Evolutionary conservation across 2,113 vertebrate genomes (phyloP).

Genomic region (Cervus canadensis): DNA sequence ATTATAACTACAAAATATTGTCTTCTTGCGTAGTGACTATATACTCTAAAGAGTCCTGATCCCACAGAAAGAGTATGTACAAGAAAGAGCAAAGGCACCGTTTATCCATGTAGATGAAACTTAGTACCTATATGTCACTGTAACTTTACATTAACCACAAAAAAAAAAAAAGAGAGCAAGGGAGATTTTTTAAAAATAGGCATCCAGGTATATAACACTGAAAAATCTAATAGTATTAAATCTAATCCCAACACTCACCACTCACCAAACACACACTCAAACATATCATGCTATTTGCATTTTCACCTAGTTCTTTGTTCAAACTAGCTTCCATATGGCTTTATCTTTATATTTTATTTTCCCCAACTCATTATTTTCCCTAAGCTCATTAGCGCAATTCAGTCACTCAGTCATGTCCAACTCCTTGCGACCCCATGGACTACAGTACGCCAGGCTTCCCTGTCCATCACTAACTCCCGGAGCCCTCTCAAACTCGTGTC

Average conservation of each 20-base stretch:
- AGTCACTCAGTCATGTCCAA: background rate
- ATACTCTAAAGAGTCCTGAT: background rate
- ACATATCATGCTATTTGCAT: background rate
- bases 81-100: background rate
- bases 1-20: conserved; percentile 64
- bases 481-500: background rate
- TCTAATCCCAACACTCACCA: background rate
- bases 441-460: background rate
- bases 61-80: background rate
- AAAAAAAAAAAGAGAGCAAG: background rate
- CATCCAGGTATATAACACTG: background rate
- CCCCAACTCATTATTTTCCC: background rate
- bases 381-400: background rate
- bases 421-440: background rate
- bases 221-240: background rate
- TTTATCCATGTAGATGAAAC: background rate
- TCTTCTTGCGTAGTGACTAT: conserved; percentile 51
- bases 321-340: background rate
- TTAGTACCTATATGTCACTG: background rate
- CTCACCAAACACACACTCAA: background rate
- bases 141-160: background rate
- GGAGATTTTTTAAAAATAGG: background rate
- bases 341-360: background rate
- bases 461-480: background rate
- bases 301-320: background rate